Evolutionary conservation across 1,140 invertebrate species (phyloP), one percentile per base, ranked within the genome.

Genomic region (Lordiphosa mommai): DNA sequence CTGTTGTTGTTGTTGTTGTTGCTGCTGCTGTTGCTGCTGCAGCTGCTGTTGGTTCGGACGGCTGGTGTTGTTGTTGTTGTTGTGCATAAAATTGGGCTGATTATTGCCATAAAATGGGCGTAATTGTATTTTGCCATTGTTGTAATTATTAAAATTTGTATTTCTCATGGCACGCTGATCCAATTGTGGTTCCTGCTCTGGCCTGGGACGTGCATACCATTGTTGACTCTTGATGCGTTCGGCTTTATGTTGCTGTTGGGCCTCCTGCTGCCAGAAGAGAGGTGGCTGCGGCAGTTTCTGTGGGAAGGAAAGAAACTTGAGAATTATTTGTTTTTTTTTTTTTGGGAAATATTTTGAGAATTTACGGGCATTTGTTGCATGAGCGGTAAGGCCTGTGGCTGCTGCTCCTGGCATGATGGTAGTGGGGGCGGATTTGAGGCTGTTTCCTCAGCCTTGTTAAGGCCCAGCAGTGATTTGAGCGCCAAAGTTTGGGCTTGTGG

Each of bases 241-340:
- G 7, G 29, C 17, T 7, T 43, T 16, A 2, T 71, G 58, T 4
- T 51, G 48, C 30, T 71, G 20, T 17, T 73, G 50, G 1, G 76
- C 76, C 32, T 80, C 76, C 14, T 61, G 72, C 12, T 69, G 77
- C 76, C 76, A 82, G 12, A 63, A 72, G 4, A 72, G 34, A 10
- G 76, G 76, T 6, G 76, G 76, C 48, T 71, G 65, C 1, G 76
- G 76, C 10, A 84, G 37, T 34, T 72, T 84, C 68, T 85, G 9
- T 1, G 8, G 23, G 10, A 14, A 9, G 16, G 0, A 5, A n/a
- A 7, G 27, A 10, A 40, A n/a, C 14, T 23, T 17, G 14, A 4
- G 4, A 33, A 33, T 33, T 4, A 33, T 3, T n/a, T 1, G 10
- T 2, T 4, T n/a, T n/a, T 1, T 2, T 33, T 33, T 2, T 12